Percentiles rank a stretch among this genome's conserved stretches.
phyloP scores from a whole-genome alignment of 2,113 vertebrate genomes.

The Odocoileus hemionus region DNA sequence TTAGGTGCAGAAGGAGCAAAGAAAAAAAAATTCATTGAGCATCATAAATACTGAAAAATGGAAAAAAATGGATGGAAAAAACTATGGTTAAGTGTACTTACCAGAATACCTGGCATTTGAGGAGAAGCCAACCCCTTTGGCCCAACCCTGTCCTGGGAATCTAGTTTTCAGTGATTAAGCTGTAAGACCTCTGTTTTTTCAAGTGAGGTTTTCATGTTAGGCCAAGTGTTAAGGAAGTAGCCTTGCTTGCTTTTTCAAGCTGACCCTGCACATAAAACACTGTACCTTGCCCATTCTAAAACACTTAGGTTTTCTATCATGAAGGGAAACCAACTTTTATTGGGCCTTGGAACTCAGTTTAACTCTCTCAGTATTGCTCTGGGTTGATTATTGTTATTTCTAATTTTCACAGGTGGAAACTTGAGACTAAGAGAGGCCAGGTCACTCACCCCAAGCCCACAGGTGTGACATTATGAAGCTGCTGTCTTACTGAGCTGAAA shows the following conservation, averaged over 20 bases:
- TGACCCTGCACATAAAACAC: background rate
- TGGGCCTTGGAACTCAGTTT: background rate
- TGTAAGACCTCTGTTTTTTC: background rate
- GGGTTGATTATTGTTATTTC: background rate
- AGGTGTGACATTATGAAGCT: background rate
- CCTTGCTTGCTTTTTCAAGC: background rate
- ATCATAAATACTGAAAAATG: background rate
- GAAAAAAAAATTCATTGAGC: background rate
- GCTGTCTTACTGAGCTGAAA: background rate
- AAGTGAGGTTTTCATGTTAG: background rate
- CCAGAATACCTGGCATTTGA: background rate
- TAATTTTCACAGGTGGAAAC: background rate
- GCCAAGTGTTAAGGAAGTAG: background rate
- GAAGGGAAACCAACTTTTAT: background rate
- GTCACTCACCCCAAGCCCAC: background rate
- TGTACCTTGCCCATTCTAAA: background rate
- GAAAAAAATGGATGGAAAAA: background rate
- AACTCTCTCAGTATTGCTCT: background rate
- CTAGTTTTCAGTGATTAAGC: background rate
- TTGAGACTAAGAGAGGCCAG: background rate
- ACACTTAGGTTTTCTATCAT: background rate
- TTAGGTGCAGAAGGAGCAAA: background rate
- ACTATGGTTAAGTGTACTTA: background rate
- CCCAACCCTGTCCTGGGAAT: background rate
- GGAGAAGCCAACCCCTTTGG: background rate